Percentiles rank a stretch among this genome's conserved stretches.
Evolutionary conservation across 2,797 vertebrate species (phyloP).

Genomic region (Huso huso): DNA sequence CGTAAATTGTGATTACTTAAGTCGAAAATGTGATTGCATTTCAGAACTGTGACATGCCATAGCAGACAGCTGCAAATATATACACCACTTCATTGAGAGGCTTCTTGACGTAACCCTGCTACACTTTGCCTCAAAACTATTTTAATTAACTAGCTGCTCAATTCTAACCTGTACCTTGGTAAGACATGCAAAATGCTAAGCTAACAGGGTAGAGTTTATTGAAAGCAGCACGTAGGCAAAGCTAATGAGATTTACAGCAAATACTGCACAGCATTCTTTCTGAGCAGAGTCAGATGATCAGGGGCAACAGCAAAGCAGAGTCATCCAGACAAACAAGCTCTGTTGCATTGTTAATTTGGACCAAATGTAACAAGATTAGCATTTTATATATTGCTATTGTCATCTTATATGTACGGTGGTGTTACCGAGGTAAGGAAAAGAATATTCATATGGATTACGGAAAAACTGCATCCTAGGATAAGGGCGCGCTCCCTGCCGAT

Average conservation of each 20-base stretch:
- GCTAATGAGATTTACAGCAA: slow-evolving; percentile 17
- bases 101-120: slow-evolving; percentile 5
- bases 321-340: neutral
- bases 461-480: neutral
- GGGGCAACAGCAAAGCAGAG: neutral
- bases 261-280: slow-evolving; percentile 2
- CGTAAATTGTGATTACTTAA: too few species aligned
- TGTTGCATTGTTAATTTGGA: neutral
- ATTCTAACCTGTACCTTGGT: slow-evolving; percentile 4
- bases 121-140: neutral
- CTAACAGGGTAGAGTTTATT: neutral
- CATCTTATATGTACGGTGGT: neutral
- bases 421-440: neutral
- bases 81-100: neutral
- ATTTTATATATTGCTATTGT: neutral
- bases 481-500: neutral
- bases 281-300: neutral
- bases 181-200: neutral
- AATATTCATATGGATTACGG: neutral
- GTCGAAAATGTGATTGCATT: too few species aligned
- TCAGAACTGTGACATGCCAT: neutral
- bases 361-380: neutral
- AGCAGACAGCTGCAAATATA: neutral
- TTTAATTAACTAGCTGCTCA: slow-evolving; percentile 4
- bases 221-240: slow-evolving; percentile 12